Base-by-base conservation (phyloP, 2,797 vertebrate genomes). In the Lithobates pipiens region DNA sequence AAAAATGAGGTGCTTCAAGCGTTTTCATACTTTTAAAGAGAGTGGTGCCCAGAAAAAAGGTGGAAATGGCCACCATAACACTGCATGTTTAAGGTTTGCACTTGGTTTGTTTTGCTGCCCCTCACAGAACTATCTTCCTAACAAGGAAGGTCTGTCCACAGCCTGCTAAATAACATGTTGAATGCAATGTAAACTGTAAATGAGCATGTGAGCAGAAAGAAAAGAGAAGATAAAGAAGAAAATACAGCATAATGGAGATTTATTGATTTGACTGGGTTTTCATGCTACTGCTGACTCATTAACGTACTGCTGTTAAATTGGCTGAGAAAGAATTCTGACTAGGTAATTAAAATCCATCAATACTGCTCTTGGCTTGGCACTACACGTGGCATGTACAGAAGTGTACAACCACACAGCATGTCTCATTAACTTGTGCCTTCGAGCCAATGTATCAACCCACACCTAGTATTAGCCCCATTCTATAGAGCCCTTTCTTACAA, bases 381-480 rank as follows among this genome's bases (percentile, higher is more conserved):
- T 54, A 50, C 34, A 15, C 8, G 34, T 39, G 50, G n/a, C 46
- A 23, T 75, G 42, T 85, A 54, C 18, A 8, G 72, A 70, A 70
- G 46, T 82, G 39, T 71, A 36, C 36, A 72, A 63, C n/a, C 15
- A 67, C 50, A 46, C 36, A 50, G 74, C 34, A 32, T 54, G 74
- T 50, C 79, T 82, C 73, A 82, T 82, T 82, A 86, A 72, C 67
- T 76, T 34, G 39, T 77, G 79, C 73, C 85, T 73, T 72, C 9
- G 13, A 82, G 78, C 78, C 27, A 65, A n/a, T 21, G 18, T 54
- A 70, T 29, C 34, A 44, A 29, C 83, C 46, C 42, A 72, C 50
- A 72, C 68, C 2, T 42, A 42, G n/a, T 54, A 18, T 84, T 18
- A 77, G 57, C 10, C 50, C 34, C 23, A 25, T 34, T 78, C 75